These are phyloP conservation scores for Drosophila santomea DNA, from an alignment of 1,140 invertebrate genomes.

Conservation along the genomic window DNA sequence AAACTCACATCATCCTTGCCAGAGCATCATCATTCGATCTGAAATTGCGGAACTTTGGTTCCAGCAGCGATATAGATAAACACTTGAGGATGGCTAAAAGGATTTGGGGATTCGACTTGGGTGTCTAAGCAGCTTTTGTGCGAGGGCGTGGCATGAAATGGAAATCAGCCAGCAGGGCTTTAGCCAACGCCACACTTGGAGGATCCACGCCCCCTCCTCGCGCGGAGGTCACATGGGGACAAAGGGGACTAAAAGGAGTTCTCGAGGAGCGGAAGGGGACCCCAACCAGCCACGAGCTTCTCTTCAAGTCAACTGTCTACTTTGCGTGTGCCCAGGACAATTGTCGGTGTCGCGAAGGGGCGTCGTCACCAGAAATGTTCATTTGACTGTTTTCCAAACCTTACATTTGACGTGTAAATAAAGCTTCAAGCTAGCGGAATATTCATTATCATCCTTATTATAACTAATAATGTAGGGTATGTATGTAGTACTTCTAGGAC, in stretches of 20 bases:
- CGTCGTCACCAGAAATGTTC: conserved; percentile 15
- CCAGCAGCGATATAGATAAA: conserved; percentile 76
- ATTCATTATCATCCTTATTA: neutral
- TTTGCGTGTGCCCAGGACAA: conserved; percentile 67
- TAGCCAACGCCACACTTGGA: conserved; percentile 42
- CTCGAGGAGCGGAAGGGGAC: conserved; percentile 4
- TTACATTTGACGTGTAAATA: neutral
- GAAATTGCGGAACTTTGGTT: conserved; percentile 11
- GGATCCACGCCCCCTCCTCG: neutral
- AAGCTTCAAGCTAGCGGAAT: neutral
- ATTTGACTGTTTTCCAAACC: neutral
- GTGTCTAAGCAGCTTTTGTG: conserved; percentile 51
- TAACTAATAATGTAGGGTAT: no score
- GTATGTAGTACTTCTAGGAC: no score
- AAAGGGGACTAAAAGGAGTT: neutral
- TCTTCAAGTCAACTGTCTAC: conserved; percentile 69
- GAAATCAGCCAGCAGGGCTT: conserved; percentile 61
- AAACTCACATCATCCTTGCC: conserved; percentile 41
- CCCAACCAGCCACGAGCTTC: conserved; percentile 13
- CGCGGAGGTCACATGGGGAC: neutral
- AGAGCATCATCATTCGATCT: conserved; percentile 7
- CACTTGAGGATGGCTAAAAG: conserved; percentile 73
- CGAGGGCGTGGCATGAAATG: conserved; percentile 59
- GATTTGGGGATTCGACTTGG: conserved; percentile 58
- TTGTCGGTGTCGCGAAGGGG: conserved; percentile 26